Conservation (phyloP, 2,888 invertebrate genomes). For the Macaria notata region DNA sequence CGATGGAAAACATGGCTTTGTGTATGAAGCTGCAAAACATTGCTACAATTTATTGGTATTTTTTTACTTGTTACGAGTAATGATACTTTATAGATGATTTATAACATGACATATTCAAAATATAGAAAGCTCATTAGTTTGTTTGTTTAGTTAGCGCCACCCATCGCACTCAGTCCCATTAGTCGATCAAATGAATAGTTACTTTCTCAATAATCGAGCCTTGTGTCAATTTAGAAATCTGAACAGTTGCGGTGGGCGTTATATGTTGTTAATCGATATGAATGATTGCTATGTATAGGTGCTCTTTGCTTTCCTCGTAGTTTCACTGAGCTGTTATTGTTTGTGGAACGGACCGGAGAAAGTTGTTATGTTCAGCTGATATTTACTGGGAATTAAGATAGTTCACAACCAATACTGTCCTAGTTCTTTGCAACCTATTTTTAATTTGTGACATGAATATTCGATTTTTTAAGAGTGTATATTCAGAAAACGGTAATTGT, state of each 20-base stretch:
- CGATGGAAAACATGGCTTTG: slow-evolving; percentile 1
- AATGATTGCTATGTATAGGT: slow-evolving; percentile 37
- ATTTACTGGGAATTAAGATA: not conserved
- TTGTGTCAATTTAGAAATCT: slow-evolving; percentile 27
- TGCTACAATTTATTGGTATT: not conserved
- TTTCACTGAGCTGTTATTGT: slow-evolving; percentile 32
- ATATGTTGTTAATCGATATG: slow-evolving; percentile 39
- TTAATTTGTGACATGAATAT: too few species aligned
- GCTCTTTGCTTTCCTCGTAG: slow-evolving; percentile 32
- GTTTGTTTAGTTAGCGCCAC: not conserved
- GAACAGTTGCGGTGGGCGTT: slow-evolving; percentile 36
- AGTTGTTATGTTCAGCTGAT: slow-evolving; percentile 19
- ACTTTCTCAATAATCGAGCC: slow-evolving; percentile 20
- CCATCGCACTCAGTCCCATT: slow-evolving; percentile 8
- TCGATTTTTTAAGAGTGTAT: too few species aligned
- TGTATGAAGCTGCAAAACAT: slow-evolving; percentile 5
- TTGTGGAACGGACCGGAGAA: slow-evolving; percentile 35
- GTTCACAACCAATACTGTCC: too few species aligned
- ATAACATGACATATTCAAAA: not conserved
- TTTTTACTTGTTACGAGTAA: too few species aligned
- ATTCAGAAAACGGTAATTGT: too few species aligned
- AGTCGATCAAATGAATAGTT: slow-evolving; percentile 11
- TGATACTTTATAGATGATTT: too few species aligned
- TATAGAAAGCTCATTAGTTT: slow-evolving; percentile 13
- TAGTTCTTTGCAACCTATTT: too few species aligned